A percentile compares a stretch with the other conserved stretches of the same genome.
phyloP scores from a whole-genome alignment of 2,113 vertebrate species.

The Tylochromis polylepis region DNA sequence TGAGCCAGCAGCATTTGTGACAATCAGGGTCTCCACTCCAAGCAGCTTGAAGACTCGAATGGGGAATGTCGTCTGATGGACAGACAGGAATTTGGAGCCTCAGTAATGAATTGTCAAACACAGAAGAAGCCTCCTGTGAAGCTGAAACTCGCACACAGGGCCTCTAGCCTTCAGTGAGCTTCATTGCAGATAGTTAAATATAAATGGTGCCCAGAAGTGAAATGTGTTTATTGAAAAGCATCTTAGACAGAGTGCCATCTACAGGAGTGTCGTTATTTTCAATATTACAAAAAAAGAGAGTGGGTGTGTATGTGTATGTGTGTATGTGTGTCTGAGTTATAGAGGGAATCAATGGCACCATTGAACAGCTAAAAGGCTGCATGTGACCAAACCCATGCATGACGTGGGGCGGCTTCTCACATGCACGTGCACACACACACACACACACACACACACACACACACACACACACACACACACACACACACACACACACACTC shows the following conservation, averaged over 20 bases:
- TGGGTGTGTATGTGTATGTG: background rate
- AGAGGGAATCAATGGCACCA: conserved; percentile 27
- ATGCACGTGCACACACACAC: background rate
- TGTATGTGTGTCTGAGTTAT: background rate
- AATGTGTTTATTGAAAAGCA: background rate
- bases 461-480: background rate
- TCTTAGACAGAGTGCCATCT: background rate
- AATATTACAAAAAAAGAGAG: background rate
- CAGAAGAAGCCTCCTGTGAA: background rate
- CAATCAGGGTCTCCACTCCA: conserved; percentile 77
- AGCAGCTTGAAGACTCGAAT: conserved; percentile 78
- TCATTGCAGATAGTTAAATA: background rate
- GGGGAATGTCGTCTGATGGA: conserved; percentile 75
- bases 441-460: background rate
- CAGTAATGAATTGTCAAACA: background rate
- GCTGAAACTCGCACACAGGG: background rate
- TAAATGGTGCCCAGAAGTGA: background rate
- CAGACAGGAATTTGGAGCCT: background rate
- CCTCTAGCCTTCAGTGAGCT: background rate
- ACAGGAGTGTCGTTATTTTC: background rate
- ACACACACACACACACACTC: background rate
- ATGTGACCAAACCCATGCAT: conserved; percentile 40
- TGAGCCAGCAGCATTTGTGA: conserved; percentile 80
- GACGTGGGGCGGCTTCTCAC: background rate
- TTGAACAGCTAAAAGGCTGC: conserved; percentile 38